Evolutionary conservation across 2,797 vertebrate species (phyloP).

Genomic region (Lepidocolaptes lacrymiger): DNA sequence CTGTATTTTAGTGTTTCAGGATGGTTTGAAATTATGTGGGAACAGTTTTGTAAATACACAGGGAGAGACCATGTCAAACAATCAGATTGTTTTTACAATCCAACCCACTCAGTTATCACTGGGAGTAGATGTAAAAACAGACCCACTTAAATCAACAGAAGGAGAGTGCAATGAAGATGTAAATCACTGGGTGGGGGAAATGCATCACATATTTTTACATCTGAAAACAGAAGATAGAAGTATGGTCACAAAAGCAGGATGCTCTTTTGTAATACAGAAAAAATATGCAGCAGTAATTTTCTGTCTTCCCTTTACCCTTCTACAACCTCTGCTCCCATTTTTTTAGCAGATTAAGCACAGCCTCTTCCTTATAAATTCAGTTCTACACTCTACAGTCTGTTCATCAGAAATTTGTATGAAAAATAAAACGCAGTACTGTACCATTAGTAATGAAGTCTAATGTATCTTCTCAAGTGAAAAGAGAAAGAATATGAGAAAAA

Average conservation of each 20-base stretch:
- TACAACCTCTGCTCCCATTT: background rate
- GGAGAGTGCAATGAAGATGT: slow-evolving; percentile 18
- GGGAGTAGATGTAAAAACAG: slow-evolving; percentile 45
- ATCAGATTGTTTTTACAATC: slow-evolving; percentile 55
- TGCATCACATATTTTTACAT: slow-evolving; percentile 15
- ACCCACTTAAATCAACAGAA: slow-evolving; percentile 32
- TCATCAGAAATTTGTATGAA: background rate
- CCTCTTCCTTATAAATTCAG: background rate
- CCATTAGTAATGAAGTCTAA: background rate
- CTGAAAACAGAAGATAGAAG: slow-evolving; percentile 21
- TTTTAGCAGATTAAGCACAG: background rate
- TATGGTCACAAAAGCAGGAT: background rate
- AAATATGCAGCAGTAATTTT: background rate
- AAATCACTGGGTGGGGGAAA: slow-evolving; percentile 33
- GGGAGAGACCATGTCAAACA: slow-evolving; percentile 52
- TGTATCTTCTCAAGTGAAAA: background rate
- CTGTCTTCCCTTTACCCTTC: background rate
- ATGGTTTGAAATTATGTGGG: slow-evolving; percentile 44
- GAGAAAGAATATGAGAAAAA: background rate
- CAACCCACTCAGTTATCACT: slow-evolving; percentile 37
- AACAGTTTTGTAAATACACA: slow-evolving; percentile 56
- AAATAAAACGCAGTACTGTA: background rate
- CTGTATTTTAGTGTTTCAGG: background rate
- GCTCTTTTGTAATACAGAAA: background rate
- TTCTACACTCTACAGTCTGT: background rate